These are phyloP conservation scores for Lytechinus variegatus DNA, from an alignment of 35 echinoderm and acorn worm species.

Conservation along the genomic window DNA sequence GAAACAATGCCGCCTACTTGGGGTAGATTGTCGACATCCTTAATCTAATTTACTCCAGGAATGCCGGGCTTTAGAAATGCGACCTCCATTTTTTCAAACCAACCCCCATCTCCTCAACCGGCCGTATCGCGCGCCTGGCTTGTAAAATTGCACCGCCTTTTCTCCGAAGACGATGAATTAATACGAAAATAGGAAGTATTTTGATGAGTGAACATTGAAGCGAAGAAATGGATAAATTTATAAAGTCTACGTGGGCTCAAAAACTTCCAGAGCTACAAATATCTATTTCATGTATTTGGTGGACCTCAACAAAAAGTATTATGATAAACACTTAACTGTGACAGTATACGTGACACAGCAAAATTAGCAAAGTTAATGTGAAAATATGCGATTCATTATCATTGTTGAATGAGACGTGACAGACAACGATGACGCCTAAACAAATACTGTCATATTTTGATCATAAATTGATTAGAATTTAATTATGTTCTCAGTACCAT, in stretches of 20 bases:
- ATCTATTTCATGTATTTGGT: no score
- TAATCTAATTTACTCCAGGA: slow-evolving; percentile 33
- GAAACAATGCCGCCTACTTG: slow-evolving; percentile 13
- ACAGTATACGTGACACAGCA: no score
- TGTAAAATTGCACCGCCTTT: neutral
- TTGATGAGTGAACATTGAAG: no score
- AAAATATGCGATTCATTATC: neutral
- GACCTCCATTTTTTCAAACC: neutral
- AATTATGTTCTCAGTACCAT: neutral
- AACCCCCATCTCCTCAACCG: neutral
- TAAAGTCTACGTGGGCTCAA: no score
- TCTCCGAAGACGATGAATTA: neutral
- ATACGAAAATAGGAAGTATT: neutral
- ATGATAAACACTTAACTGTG: no score
- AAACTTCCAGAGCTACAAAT: no score
- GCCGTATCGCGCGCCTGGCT: neutral
- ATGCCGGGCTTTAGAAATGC: slow-evolving; percentile 1
- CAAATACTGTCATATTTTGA: neutral
- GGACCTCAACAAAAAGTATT: no score
- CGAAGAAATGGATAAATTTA: neutral
- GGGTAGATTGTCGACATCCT: neutral
- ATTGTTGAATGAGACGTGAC: neutral
- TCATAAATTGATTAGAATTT: neutral
- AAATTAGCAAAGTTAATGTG: neutral
- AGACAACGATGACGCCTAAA: neutral